Evolutionary conservation across 2,797 vertebrate genomes (phyloP), one percentile per base, ranked within the genome.

Genomic region (Semotilus atromaculatus): DNA sequence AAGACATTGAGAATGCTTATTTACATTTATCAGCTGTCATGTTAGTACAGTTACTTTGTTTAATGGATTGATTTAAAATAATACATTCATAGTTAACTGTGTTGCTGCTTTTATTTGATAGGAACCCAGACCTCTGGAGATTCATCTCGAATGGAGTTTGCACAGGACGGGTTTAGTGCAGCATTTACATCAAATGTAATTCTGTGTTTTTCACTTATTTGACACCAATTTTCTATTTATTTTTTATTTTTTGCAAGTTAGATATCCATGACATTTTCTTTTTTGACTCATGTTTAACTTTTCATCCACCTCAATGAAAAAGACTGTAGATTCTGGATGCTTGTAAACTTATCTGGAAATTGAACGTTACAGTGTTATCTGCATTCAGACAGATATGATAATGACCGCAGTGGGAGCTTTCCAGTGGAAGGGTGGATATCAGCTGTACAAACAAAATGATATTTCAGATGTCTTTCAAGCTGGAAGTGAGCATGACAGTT

Each of bases 91-190:
- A 74, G 29, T 55, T n/a, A n/a, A 75, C 31, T 23, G 5, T 53
- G 14, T 64, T 29, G 4, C 6, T 48, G 7, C 1, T 19, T 67
- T 14, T 64, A 62, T 26, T 79, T 74, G 18, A 10, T 84, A 95
- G 95, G 95, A 84, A 93, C 94, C 40, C 88, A 94, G 82, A 80
- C 84, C 0, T 21, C 84, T 82, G 94, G 94, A 53, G 90, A 92
- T 38, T 80, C 88, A 19, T 82, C 94, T 26, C 90, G 90, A 89
- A 85, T 93, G 91, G 94, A 95, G 90, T 93, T 95, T 93, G 91
- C 94, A 74, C 95, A 96, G 85, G 83, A 87, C 3, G 94, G 95
- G 64, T 94, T 95, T 89, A 94, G 89, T 71, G 93, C 85, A 38
- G 92, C 85, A 14, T 93, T 84, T 60, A 18, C 43, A 0, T 82